phyloP scores from a whole-genome alignment of 2,797 vertebrate genomes.

The Melanotaenia trifasciata region DNA sequence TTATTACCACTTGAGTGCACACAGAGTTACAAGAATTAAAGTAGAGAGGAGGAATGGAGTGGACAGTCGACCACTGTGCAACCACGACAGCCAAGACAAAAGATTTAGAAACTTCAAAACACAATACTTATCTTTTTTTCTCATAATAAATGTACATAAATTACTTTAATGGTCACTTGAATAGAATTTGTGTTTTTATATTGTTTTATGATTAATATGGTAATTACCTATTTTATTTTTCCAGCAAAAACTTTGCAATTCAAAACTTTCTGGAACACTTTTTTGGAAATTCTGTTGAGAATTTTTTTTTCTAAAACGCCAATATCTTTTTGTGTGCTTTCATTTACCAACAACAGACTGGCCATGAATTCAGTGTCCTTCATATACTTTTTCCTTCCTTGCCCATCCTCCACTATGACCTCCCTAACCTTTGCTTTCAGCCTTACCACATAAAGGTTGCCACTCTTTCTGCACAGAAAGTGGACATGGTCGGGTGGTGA shows the following conservation, averaged over 20 bases:
- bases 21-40: slow-evolving; percentile 53
- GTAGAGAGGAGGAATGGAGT: slow-evolving; percentile 34
- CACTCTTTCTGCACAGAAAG: background rate
- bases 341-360: background rate
- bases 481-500: background rate
- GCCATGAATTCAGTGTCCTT: background rate
- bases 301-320: background rate
- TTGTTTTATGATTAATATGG: background rate
- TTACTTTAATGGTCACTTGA: background rate
- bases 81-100: slow-evolving; percentile 29
- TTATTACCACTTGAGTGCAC: slow-evolving; percentile 65
- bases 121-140: background rate
- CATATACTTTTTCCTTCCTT: background rate
- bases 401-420: slow-evolving; percentile 16
- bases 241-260: background rate
- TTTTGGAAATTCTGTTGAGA: background rate
- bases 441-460: background rate
- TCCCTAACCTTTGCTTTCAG: slow-evolving; percentile 9
- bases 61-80: slow-evolving; percentile 27
- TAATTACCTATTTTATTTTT: background rate
- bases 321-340: background rate
- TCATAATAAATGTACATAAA: background rate
- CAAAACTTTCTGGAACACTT: background rate
- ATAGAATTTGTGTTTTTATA: background rate
- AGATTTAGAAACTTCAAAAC: background rate